Base-by-base conservation (phyloP, 2,888 invertebrate genomes). In the Nomada fucata region DNA sequence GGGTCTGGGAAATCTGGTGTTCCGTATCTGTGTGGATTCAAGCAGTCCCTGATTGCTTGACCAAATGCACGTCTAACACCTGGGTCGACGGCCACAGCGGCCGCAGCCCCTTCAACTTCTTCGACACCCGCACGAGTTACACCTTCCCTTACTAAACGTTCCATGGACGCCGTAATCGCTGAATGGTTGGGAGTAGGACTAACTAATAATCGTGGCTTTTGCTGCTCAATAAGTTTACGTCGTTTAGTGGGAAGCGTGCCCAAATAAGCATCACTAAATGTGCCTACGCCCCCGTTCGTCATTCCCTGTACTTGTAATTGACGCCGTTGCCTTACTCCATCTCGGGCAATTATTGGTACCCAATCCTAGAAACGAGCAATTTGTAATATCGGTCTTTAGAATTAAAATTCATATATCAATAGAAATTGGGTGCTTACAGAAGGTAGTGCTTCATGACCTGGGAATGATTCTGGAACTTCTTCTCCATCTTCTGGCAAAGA, bases 181-280 rank as follows among this genome's bases (percentile, higher is more conserved):
- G 91, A 90, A 63, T 86, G 88, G 86, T 91, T 92, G 11, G 93
- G 90, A 3, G 92, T 90, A 1, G 93, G 91, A 70, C 91, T 92
- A 20, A 91, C 91, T 36, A 93, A 80, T 65, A 94, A 85, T 57
- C 92, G 91, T 47, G 93, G 93, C 76, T 93, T 93, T 71, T 93
- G 95, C 93, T 94, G 94, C 90, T 94, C 95, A 92, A 95, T 95
- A 91, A 98, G 95, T 93, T 97, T 97, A 84, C 98, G 96, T 79
- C 98, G 96, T 93, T 98, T 97, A 57, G 97, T 96, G 18, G 99
- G 98, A 96, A 98, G 97, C 15, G 98, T 97, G 11, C 97, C 96
- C 61, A 98, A 94, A 93, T 98, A 99, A 0, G 97, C 98, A 94
- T 98, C 98, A 91, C 98, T 98, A 93, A 97, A 97, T 44, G 97